Base-by-base conservation (phyloP, 1,140 invertebrate genomes). In the Sminthurides bifidus region DNA sequence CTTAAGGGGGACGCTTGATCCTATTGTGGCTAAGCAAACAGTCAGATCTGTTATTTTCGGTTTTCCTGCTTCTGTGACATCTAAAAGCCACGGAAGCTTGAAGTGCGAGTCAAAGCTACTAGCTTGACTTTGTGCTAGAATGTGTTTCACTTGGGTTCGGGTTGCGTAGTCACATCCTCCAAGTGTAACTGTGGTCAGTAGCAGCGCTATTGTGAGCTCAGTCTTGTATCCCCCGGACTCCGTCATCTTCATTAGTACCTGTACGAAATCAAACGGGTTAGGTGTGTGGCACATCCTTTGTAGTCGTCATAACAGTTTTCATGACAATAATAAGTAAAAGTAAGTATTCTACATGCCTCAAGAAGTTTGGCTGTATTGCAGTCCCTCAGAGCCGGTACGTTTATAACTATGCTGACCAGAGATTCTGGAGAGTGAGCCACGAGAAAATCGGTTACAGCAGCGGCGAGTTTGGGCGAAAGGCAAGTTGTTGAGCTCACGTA, bases 381-480 rank as follows among this genome's bases (percentile, higher is more conserved):
- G 30, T 65, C 63, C 30, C 63, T n/a, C n/a, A 65, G 35, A 17
- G 59, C 53, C 5, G 59, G 58, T 17, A 56, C 51, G 1, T 61
- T 27, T 12, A 59, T 57, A 24, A 56, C 57, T 37, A 57, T 43
- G n/a, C 54, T 29, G n/a, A 61, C 60, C 17, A 61, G 31, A n/a
- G 49, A 41, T 19, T 45, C 24, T 21, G 58, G 48, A 3, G 56
- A 54, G 35, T 58, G 29, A 1, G 41, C 30, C 4, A 43, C 50
- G 19, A 65, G 30, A 54, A 65, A 65, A 21, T 61, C 59, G 6
- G 60, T 53, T 27, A 65, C 29, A 33, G 33, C 41, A 23, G 50
- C 44, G 3, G 54, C 37, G 14, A 65, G 24, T n/a, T 41, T 51
- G 3, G 63, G 63, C 27, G 63, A 52, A 1, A 59, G 54, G 21